Conservation (phyloP, 2,113 vertebrate genomes). For the Sorex fumeus region DNA sequence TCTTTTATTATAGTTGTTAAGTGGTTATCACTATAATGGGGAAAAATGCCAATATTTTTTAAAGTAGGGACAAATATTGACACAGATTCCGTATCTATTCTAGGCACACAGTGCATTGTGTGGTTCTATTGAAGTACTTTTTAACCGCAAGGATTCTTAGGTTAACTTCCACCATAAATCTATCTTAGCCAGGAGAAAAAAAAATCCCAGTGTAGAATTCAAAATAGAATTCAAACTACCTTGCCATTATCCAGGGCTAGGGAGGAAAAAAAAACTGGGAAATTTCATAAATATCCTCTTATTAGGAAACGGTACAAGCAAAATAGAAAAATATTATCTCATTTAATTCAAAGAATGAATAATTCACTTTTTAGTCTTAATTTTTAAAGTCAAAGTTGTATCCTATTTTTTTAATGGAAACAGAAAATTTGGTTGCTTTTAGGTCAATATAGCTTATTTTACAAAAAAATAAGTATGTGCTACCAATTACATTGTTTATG, state of each 20-base stretch:
- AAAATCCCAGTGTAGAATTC: not conserved
- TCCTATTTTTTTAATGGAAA: not conserved
- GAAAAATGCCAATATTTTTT: no score
- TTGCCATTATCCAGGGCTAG: not conserved
- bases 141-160: not conserved
- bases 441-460: not conserved
- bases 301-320: not conserved
- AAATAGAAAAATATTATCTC: not conserved
- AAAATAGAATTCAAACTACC: not conserved
- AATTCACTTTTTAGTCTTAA: slow-evolving; percentile 10
- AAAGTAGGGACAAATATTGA: no score
- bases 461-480: not conserved
- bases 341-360: not conserved
- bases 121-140: no score
- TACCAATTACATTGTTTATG: not conserved
- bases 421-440: not conserved
- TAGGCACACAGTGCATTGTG: not conserved
- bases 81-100: no score
- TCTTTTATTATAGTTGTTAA: no score
- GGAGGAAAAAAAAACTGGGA: not conserved
- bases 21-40: no score
- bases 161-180: not conserved
- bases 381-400: not conserved
- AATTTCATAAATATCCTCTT: not conserved
- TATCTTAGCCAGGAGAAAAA: not conserved